Base-by-base conservation (phyloP, 2,888 invertebrate genomes). In the Ferdinandea cuprea region DNA sequence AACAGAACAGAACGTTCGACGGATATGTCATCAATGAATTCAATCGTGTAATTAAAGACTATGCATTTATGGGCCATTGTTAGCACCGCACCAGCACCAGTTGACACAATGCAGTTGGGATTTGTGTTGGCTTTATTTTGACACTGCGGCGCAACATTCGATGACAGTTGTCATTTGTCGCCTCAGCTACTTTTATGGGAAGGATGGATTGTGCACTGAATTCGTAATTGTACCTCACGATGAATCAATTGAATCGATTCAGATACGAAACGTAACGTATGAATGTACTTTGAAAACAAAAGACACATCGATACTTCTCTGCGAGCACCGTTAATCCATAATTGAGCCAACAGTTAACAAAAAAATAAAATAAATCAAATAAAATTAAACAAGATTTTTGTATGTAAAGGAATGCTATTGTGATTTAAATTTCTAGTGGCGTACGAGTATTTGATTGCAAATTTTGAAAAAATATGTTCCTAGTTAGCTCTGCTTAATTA, bases 91-190 rank as follows among this genome's bases (percentile, higher is more conserved):
- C 32, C 58, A 42, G 30, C 46, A 35, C 19, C 25, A 19, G 0
- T 35, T 8, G 21, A 44, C 15, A 44, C 54, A 58, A 40, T 65
- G 71, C 59, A 66, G 6, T 66, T 37, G 44, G 37, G 9, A 40
- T 77, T n/a, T n/a, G n/a, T 63, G 65, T 59, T 58, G 46, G 37
- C 54, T 79, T 79, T 61, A 59, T 72, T 73, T 59, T 52, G 72
- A 79, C 79, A 79, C 72, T 52, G n/a, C n/a, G 78, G 71, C 65
- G 71, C 78, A 71, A 58, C 44, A 65, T 40, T 25, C 59, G 30
- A 66, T 79, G 66, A 79, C 79, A 79, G 66, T 61, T 79, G 79
- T 79, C 59, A 54, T 54, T 66, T 44, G 54, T 50, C 65, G 66
- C 66, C 59, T 68, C 35, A 35, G 44, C 52, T 21, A 25, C 59